Base-by-base conservation (phyloP, 2,888 invertebrate species). In the Mechanitis mazaeus region DNA sequence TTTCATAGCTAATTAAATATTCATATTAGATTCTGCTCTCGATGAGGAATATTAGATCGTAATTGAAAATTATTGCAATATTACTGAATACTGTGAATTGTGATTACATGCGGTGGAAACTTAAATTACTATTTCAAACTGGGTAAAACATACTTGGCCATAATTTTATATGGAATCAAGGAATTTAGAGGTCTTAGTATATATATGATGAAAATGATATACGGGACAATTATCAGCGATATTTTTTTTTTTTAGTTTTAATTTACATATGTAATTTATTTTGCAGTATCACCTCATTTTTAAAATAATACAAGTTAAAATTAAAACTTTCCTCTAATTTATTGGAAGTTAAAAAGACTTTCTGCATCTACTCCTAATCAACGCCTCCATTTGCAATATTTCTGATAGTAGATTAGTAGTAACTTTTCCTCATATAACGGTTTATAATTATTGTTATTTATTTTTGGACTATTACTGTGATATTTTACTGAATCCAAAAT, bases 1-100 rank as follows among this genome's bases (percentile, higher is more conserved):
- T 80, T 74, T 76, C 75, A 75, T 74, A 76, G 71, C 72, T 79
- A 77, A 81, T 79, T 79, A 79, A 71, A 69, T 64, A 65, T 60
- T 61, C 62, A 55, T 56, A 58, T 63, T 61, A 55, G 61, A 65
- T 68, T 65, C 64, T 61, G 60, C 64, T 66, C 63, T 61, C 60
- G 59, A 61, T 63, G 57, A 46, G 54, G 56, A 61, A 66, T 65
- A 68, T 66, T 58, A 64, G 57, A 60, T 58, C 62, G 65, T 67
- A 69, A 70, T 69, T 71, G 66, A 63, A 69, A 69, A 69, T 70
- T 71, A 70, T 70, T 68, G 65, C 65, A 58, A 35, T 56, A 61
- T 61, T 67, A 69, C 61, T 62, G 55, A 67, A 59, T 59, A 55
- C 56, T 57, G 47, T 38, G 56, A 33, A 47, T 61, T 61, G 58